phyloP scores from a whole-genome alignment of 2,797 vertebrate genomes.

The Telmatherina bonti region DNA sequence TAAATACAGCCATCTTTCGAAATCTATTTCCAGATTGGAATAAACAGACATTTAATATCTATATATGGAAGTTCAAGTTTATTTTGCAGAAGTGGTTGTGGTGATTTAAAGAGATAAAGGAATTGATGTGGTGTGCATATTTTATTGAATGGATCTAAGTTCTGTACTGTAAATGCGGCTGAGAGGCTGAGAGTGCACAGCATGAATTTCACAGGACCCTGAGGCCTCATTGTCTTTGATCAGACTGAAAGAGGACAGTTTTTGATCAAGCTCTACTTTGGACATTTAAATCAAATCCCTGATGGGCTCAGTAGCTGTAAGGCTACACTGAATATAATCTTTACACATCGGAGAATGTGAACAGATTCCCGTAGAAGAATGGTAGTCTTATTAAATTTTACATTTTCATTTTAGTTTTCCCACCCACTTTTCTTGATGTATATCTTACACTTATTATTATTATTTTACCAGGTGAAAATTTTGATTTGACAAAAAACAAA shows the following conservation, averaged over 20 bases:
- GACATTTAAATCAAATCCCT: constrained; percentile 66
- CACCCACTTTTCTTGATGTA: constrained; percentile 36
- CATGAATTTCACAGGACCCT: constrained; percentile 50
- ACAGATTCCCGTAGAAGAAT: constrained; percentile 45
- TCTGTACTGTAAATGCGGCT: constrained; percentile 63
- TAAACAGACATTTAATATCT: constrained; percentile 45
- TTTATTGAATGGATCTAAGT: constrained; percentile 55
- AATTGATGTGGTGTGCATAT: constrained; percentile 68
- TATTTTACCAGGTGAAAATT: constrained; percentile 53
- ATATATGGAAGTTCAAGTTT: constrained; percentile 12
- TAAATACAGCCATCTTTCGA: constrained; percentile 33
- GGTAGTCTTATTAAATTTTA: constrained; percentile 37
- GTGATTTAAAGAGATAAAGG: constrained; percentile 47
- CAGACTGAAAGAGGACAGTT: constrained; percentile 56
- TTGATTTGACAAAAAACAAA: constrained; percentile 60
- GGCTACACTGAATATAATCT: constrained; percentile 38
- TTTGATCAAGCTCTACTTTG: constrained; percentile 60
- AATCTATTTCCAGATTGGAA: constrained; percentile 23
- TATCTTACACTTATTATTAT: constrained; percentile 37
- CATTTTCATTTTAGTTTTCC: constrained; percentile 37
- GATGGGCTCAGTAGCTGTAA: constrained; percentile 31
- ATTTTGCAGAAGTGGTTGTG: constrained; percentile 41
- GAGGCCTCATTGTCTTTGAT: constrained; percentile 66
- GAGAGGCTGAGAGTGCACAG: constrained; percentile 40
- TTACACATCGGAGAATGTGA: constrained; percentile 35